These are phyloP conservation scores for Chrysolophus pictus DNA, from an alignment of 2,797 vertebrate species.

Conservation along the genomic window DNA sequence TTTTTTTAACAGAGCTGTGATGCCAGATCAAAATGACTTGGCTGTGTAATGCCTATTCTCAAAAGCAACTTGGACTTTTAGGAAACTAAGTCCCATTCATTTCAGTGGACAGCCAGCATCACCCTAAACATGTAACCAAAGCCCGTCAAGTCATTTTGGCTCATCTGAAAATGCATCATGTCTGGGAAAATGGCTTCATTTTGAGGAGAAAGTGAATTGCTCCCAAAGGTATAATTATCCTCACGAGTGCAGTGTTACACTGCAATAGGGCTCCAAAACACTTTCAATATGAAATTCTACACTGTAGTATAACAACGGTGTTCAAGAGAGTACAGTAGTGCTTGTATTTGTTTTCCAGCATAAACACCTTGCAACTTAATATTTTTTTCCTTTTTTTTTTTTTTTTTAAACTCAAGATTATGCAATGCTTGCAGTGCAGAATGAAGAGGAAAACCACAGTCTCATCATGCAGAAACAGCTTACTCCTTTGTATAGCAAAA, in stretches of 20 bases:
- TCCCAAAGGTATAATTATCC: neutral
- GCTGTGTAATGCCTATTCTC: neutral
- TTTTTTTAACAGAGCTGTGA: neutral
- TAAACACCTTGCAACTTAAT: neutral
- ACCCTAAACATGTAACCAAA: neutral
- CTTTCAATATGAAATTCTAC: neutral
- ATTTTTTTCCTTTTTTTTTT: neutral
- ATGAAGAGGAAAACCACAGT: neutral
- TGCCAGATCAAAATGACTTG: neutral
- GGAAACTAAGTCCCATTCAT: neutral
- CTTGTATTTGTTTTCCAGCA: neutral
- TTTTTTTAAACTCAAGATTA: neutral
- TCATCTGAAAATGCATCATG: neutral
- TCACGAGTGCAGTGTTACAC: neutral
- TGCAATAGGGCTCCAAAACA: neutral
- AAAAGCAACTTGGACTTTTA: neutral
- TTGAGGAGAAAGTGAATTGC: neutral
- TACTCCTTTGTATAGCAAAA: neutral
- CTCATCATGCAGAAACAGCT: neutral
- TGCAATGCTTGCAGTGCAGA: neutral
- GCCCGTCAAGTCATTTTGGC: neutral
- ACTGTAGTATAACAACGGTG: accelerated
- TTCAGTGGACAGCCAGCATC: neutral
- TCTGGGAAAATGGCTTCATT: neutral
- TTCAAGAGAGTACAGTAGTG: neutral